Percentiles rank a stretch among this genome's conserved stretches.
Conservation (phyloP, 2,888 invertebrate genomes). For the Frankliniella fusca region DNA sequence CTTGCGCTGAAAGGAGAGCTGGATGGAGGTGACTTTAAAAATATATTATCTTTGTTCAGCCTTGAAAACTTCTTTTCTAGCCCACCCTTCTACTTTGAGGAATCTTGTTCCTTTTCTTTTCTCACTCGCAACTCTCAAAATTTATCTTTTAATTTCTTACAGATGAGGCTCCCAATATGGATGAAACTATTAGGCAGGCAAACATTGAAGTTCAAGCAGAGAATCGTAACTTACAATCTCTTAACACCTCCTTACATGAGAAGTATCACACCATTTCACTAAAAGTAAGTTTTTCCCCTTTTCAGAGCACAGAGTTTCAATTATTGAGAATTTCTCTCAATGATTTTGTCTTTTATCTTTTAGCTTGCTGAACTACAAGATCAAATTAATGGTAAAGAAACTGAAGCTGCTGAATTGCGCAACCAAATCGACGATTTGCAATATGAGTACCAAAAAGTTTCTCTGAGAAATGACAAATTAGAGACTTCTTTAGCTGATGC, state of each 20-base stretch:
- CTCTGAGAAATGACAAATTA: constrained; percentile 82
- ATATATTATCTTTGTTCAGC: not conserved
- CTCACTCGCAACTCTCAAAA: not conserved
- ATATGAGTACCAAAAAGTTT: constrained; percentile 83
- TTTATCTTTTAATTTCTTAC: constrained; percentile 38
- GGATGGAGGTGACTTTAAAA: constrained; percentile 58
- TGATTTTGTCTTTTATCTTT: constrained; percentile 30
- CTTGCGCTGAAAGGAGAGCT: constrained; percentile 78
- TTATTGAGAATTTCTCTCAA: not conserved
- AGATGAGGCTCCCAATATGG: constrained; percentile 67
- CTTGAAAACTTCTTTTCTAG: constrained; percentile 12
- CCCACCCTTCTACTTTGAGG: not conserved
- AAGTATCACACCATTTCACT: constrained; percentile 88
- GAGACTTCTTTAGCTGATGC: constrained; percentile 91
- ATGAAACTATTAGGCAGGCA: constrained; percentile 78
- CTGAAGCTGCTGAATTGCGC: constrained; percentile 88
- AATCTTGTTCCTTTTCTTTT: constrained; percentile 16
- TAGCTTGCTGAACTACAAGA: constrained; percentile 81
- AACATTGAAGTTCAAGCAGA: constrained; percentile 85
- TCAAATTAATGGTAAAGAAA: constrained; percentile 83
- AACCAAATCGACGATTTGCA: constrained; percentile 95
- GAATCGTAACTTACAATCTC: constrained; percentile 84
- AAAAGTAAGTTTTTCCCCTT: constrained; percentile 52
- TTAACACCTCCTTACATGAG: constrained; percentile 87
- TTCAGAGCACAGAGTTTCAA: not conserved